These are phyloP conservation scores for Phallusia fumigata DNA, from an alignment of 23 tunicate genomes.

Conservation along the genomic window DNA sequence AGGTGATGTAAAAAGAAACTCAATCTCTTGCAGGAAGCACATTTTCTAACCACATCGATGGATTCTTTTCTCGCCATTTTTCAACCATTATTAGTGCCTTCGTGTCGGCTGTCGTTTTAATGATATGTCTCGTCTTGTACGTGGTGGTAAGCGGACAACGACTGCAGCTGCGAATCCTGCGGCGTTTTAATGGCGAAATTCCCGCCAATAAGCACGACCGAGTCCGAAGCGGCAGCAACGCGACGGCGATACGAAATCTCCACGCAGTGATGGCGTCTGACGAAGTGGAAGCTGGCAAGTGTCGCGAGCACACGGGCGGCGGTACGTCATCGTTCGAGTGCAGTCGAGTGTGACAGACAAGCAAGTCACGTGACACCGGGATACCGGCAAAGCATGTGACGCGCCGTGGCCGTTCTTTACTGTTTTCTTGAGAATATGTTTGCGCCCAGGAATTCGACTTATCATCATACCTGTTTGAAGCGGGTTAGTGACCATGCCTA, in stretches of 20 bases:
- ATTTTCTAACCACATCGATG: neutral
- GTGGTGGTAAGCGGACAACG: neutral
- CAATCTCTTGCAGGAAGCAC: neutral
- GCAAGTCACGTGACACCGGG: too few relatives aligned
- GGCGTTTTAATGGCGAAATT: neutral
- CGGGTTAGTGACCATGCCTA: too few relatives aligned
- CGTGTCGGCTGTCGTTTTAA: neutral
- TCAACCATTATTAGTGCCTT: neutral
- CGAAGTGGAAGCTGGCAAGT: neutral
- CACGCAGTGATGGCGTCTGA: neutral
- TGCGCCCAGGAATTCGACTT: too few relatives aligned
- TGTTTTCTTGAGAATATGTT: too few relatives aligned
- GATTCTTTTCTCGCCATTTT: neutral
- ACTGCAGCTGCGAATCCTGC: neutral
- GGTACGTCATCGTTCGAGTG: slow-evolving; percentile 3
- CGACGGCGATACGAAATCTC: neutral
- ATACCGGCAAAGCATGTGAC: too few relatives aligned
- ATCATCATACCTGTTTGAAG: too few relatives aligned
- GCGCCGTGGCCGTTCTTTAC: too few relatives aligned
- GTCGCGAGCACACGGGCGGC: neutral
- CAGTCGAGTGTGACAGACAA: slow-evolving; percentile 6
- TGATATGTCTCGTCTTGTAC: neutral
- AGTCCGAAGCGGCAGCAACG: slow-evolving; percentile 10
- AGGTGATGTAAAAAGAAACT: neutral
- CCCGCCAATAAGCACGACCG: neutral